Evolutionary conservation across 1,140 invertebrate species (phyloP), one percentile per base, ranked within the genome.

Genomic region (Papilio machaon): DNA sequence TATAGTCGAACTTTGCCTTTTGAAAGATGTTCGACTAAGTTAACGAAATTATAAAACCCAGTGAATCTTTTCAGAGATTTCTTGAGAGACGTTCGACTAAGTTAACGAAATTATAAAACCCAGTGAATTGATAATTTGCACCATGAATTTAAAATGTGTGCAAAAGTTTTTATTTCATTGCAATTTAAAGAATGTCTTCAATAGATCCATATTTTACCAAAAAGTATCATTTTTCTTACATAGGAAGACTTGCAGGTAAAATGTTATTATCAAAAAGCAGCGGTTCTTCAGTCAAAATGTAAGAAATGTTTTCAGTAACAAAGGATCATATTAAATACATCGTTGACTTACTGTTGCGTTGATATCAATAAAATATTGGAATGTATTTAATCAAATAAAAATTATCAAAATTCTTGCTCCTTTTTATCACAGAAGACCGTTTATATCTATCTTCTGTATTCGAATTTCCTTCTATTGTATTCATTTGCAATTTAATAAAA

Each of bases 261-360:
- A 77, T 77, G 52, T 77, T 54, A 77, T 60, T 77, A 77, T 77
- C 75, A 77, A 77, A 77, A 77, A 58, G 76, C 54, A 60, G 35
- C 54, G 54, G 60, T 46, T 60, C n/a, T 70, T 78, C 54, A 78
- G 76, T 78, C 76, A 78, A 43, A 78, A 78, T 78, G 76, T 78
- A 78, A 78, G 54, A 78, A 78, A 60, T 54, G 30, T 2, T 15
- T 58, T 58, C 49, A 58, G 74, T 35, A 76, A 76, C 19, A 49
- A 52, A 49, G 47, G 47, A 76, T 52, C 74, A 35, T 60, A 54
- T 35, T 43, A 70, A 76, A 78, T 78, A 60, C 75, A 52, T 60
- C 35, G 49, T 76, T 60, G 35, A 8, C 17, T 35, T 58, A 58
- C 23, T 77, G 52, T 77, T n/a, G 23, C 60, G 7, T 8, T 23